Percentiles rank a stretch among this genome's conserved stretches.
Evolutionary conservation across 1,140 invertebrate species (phyloP).

Genomic region (Chionoecetes opilio): DNA sequence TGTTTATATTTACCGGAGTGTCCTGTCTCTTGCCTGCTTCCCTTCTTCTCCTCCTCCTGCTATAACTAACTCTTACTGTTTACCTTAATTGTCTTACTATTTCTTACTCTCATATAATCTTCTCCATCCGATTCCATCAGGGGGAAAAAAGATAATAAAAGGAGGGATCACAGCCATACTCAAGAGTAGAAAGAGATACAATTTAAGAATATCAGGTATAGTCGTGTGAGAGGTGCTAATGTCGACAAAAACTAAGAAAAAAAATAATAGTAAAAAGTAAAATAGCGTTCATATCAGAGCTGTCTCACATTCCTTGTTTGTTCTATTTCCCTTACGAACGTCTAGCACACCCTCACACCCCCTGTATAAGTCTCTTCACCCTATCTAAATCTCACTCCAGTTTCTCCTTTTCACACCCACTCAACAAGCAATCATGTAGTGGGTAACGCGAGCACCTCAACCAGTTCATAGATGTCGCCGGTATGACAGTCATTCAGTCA

Average conservation of each 20-base stretch:
- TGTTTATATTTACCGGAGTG: slow-evolving; percentile 3
- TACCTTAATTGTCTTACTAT: background rate
- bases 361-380: background rate
- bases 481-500: background rate
- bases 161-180: background rate
- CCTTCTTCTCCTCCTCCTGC: background rate
- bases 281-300: background rate
- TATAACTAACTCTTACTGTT: background rate
- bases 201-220: background rate
- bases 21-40: background rate
- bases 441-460: background rate
- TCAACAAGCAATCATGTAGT: background rate
- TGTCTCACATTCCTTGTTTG: background rate
- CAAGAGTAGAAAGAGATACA: background rate
- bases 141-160: background rate
- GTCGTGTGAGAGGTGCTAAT: background rate
- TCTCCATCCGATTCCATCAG: background rate
- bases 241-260: background rate
- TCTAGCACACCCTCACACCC: background rate
- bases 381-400: background rate
- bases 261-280: background rate
- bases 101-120: slow-evolving; percentile 8
- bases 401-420: background rate
- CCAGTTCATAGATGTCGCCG: background rate
- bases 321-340: background rate